A percentile compares a stretch with the other conserved stretches of the same genome.
phyloP scores from a whole-genome alignment of 2,797 vertebrate genomes.

The Carcharodon carcharias region DNA sequence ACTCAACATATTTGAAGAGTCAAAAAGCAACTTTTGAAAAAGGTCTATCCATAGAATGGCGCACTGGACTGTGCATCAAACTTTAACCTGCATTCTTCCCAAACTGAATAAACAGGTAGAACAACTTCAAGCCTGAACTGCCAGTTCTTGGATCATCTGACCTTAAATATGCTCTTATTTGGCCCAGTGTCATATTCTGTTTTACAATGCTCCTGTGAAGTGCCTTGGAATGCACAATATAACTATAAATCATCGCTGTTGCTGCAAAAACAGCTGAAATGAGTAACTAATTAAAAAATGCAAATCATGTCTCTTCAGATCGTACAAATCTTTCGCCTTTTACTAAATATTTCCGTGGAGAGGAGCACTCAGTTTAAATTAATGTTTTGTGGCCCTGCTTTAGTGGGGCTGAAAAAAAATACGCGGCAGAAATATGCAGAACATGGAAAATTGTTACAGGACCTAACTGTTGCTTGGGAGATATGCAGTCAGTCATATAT shows the following conservation, averaged over 20 bases:
- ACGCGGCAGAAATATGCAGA: too few relatives aligned
- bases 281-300: background rate
- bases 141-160: background rate
- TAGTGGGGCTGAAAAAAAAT: background rate
- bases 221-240: background rate
- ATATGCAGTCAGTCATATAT: background rate
- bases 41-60: background rate
- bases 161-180: background rate
- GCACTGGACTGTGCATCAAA: background rate
- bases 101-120: slow-evolving; percentile 12
- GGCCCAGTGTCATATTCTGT: background rate
- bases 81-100: too few relatives aligned
- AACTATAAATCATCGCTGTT: background rate
- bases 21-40: slow-evolving; percentile 3
- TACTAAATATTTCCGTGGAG: too few relatives aligned
- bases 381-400: too few relatives aligned
- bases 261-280: background rate
- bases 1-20: background rate
- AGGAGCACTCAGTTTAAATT: too few relatives aligned
- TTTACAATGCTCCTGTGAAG: background rate
- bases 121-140: background rate
- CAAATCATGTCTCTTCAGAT: background rate
- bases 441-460: background rate
- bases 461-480: background rate
- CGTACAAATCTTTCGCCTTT: too few relatives aligned